These are phyloP conservation scores for Acleris literana DNA, from an alignment of 2,888 invertebrate genomes.

Conservation along the genomic window DNA sequence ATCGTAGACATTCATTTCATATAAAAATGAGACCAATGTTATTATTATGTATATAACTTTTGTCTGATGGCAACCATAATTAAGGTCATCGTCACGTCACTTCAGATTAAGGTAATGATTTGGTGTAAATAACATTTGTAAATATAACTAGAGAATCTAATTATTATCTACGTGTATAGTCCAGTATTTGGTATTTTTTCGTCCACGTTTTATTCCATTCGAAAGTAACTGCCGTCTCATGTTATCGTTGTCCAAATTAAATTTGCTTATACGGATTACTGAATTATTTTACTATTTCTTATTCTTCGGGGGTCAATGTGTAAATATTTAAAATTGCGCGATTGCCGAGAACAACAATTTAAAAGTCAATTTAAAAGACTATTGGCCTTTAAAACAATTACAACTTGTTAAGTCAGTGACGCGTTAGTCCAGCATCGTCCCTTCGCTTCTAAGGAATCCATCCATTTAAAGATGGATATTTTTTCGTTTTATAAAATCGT, in stretches of 20 bases:
- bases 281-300: slow-evolving; percentile 57
- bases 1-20: slow-evolving; percentile 1
- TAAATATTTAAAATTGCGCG: slow-evolving; percentile 22
- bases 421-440: slow-evolving; percentile 65
- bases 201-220: slow-evolving; percentile 79
- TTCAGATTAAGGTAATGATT: slow-evolving; percentile 47
- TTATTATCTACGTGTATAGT: slow-evolving; percentile 70
- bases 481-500: slow-evolving; percentile 63
- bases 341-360: slow-evolving; percentile 45
- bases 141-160: slow-evolving; percentile 63
- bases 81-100: slow-evolving; percentile 1
- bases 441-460: slow-evolving; percentile 73
- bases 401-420: slow-evolving; percentile 51
- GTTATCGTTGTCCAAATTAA: slow-evolving; percentile 73
- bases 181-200: slow-evolving; percentile 78
- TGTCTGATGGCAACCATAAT: slow-evolving; percentile 4
- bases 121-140: slow-evolving; percentile 70
- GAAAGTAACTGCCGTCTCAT: slow-evolving; percentile 76
- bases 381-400: slow-evolving; percentile 59
- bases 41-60: slow-evolving; percentile 1
- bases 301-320: slow-evolving; percentile 18
- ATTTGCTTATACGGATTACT: slow-evolving; percentile 61
- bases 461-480: slow-evolving; percentile 72
- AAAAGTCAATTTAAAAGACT: slow-evolving; percentile 65
- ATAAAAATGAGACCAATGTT: slow-evolving; percentile 9